phyloP scores from a whole-genome alignment of 2,888 invertebrate species.

The Octonoba sinensis region DNA sequence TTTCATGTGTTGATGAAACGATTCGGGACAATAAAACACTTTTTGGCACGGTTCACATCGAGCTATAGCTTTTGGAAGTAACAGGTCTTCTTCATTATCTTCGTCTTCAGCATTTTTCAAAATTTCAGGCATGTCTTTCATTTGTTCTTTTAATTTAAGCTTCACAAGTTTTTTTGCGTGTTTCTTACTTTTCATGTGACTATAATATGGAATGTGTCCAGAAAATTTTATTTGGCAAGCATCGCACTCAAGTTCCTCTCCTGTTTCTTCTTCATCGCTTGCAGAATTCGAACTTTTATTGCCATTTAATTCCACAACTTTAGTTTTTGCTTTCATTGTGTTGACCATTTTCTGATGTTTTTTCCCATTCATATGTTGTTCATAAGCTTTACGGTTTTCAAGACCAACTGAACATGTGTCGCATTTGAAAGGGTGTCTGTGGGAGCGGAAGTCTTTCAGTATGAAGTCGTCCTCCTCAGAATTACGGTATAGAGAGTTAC shows the following conservation, averaged over 20 bases:
- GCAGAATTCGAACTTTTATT: too few species aligned
- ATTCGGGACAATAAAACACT: constrained; percentile 18
- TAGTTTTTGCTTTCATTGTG: not conserved
- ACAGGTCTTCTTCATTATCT: not conserved
- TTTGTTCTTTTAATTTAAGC: constrained; percentile 17
- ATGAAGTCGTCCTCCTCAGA: not conserved
- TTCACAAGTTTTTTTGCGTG: constrained; percentile 34
- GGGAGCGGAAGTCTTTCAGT: not conserved
- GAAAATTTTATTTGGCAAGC: constrained; percentile 28
- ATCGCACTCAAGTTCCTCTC: constrained; percentile 24
- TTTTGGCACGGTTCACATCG: constrained; percentile 29
- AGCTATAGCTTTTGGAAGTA: constrained; percentile 11
- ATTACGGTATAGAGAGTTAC: too few species aligned
- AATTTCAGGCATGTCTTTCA: constrained; percentile 31
- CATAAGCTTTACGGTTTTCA: constrained; percentile 9
- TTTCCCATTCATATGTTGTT: constrained; percentile 32
- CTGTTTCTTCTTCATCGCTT: too few species aligned
- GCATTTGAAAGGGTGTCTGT: constrained; percentile 33
- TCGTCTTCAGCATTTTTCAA: not conserved
- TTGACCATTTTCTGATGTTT: constrained; percentile 17
- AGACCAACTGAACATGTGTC: constrained; percentile 28
- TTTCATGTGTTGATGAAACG: constrained; percentile 24
- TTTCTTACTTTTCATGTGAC: constrained; percentile 22
- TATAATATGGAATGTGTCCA: constrained; percentile 6
- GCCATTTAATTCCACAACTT: not conserved